A percentile compares a stretch with the other conserved stretches of the same genome.
Evolutionary conservation across 1,140 invertebrate species (phyloP).

Genomic region (Colletes gigas): DNA sequence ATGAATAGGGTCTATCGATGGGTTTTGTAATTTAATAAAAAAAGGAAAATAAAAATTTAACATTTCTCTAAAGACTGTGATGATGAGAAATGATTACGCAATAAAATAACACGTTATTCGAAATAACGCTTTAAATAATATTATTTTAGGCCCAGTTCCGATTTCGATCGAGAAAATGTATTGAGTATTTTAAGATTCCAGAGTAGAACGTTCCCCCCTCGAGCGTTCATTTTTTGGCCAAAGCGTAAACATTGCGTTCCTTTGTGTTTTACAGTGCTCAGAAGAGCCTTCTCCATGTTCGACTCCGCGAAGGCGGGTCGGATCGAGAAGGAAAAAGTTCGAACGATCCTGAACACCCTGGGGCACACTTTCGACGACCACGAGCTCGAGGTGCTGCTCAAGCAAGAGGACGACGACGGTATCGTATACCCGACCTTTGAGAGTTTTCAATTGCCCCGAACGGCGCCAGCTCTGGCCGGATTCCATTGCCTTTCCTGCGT

Average conservation of each 20-base stretch:
- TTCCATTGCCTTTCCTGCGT: not conserved
- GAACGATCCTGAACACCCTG: slow-evolving; percentile 88
- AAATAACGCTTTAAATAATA: too few relatives aligned
- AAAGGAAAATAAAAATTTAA: too few relatives aligned
- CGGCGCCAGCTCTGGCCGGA: not conserved
- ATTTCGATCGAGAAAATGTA: too few relatives aligned
- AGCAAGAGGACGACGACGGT: slow-evolving; percentile 87
- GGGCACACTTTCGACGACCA: slow-evolving; percentile 88
- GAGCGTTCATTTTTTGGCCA: not conserved
- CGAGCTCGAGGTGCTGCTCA: slow-evolving; percentile 85
- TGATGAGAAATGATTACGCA: too few relatives aligned
- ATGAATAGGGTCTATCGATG: too few relatives aligned
- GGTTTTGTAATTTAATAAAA: too few relatives aligned
- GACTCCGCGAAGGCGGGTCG: slow-evolving; percentile 87
- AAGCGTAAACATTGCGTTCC: not conserved
- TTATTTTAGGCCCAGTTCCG: too few relatives aligned
- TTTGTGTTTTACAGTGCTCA: slow-evolving; percentile 82
- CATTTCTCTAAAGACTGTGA: too few relatives aligned
- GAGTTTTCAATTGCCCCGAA: not conserved
- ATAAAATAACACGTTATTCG: too few relatives aligned
- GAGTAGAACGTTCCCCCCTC: too few relatives aligned
- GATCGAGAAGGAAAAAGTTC: slow-evolving; percentile 88
- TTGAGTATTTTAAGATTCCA: too few relatives aligned
- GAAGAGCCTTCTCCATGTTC: slow-evolving; percentile 89
- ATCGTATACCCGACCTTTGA: slow-evolving; percentile 47